These are phyloP conservation scores for Gallinago jamesoni DNA, from an alignment of 2,113 vertebrate species.

Conservation along the genomic window DNA sequence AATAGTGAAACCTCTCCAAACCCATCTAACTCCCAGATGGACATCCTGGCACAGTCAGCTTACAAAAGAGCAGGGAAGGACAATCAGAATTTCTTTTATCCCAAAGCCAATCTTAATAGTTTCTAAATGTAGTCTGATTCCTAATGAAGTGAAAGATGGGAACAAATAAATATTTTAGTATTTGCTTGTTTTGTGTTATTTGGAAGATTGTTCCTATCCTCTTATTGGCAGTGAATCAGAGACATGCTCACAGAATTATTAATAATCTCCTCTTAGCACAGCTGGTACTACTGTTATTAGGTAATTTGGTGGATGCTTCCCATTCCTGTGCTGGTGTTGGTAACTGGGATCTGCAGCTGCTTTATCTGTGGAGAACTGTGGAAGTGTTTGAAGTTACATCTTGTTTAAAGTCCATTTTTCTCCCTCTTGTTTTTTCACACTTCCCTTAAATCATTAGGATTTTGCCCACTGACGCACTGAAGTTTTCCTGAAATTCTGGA, in stretches of 20 bases:
- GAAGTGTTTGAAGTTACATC: neutral
- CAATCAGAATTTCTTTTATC: neutral
- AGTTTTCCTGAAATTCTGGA: neutral
- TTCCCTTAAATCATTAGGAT: neutral
- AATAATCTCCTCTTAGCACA: neutral
- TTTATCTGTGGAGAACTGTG: neutral
- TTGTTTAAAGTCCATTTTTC: neutral
- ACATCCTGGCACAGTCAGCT: neutral
- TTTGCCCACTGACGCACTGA: neutral
- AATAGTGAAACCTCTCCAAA: neutral
- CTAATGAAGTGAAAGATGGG: slow-evolving; percentile 5
- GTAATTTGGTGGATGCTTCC: neutral
- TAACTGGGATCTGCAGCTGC: neutral
- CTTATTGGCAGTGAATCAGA: neutral
- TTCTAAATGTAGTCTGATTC: neutral
- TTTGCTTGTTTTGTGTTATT: neutral
- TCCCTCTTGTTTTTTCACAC: neutral
- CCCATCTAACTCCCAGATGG: neutral
- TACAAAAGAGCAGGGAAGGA: neutral
- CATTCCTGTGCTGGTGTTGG: neutral
- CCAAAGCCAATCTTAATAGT: neutral
- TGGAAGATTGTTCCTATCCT: neutral
- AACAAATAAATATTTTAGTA: neutral
- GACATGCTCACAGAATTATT: neutral
- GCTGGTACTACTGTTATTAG: neutral